These are phyloP conservation scores for Anguilla megastoma DNA, from an alignment of 2,797 vertebrate genomes.

Conservation along the genomic window DNA sequence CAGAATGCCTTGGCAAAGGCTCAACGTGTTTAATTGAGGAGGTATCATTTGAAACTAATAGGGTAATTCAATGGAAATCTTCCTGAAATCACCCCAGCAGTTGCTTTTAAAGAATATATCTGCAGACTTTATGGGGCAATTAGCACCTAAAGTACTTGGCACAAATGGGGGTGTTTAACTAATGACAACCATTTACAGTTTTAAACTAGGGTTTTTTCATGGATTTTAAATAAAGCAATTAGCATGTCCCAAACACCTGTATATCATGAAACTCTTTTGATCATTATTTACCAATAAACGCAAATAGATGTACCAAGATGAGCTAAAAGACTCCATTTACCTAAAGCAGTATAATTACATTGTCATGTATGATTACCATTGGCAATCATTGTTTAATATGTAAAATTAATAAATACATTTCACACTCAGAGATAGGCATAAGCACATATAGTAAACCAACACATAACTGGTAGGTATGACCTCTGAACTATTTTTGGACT, in stretches of 20 bases:
- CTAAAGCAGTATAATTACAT: background rate
- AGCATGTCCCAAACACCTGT: background rate
- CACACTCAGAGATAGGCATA: background rate
- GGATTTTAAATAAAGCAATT: background rate
- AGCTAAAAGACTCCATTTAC: background rate
- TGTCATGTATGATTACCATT: background rate
- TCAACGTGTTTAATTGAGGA: slow-evolving; percentile 42
- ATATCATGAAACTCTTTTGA: background rate
- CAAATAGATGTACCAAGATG: background rate
- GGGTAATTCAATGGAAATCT: slow-evolving; percentile 51
- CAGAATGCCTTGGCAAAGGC: slow-evolving; percentile 39
- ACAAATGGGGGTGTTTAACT: slow-evolving; percentile 54
- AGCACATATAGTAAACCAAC: background rate
- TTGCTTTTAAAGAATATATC: slow-evolving; percentile 64
- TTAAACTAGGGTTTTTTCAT: slow-evolving; percentile 47
- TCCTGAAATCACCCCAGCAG: slow-evolving; percentile 49
- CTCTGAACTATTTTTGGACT: slow-evolving; percentile 43
- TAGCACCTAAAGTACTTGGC: slow-evolving; percentile 66
- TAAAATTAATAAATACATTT: background rate
- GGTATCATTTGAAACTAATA: slow-evolving; percentile 54
- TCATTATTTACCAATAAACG: background rate
- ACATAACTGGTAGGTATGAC: slow-evolving; percentile 5
- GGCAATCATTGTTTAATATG: background rate
- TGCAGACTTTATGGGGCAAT: slow-evolving; percentile 66
- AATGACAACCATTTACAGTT: slow-evolving; percentile 66